Conservation (phyloP, 2,797 vertebrate species). For the Brotula barbata region DNA sequence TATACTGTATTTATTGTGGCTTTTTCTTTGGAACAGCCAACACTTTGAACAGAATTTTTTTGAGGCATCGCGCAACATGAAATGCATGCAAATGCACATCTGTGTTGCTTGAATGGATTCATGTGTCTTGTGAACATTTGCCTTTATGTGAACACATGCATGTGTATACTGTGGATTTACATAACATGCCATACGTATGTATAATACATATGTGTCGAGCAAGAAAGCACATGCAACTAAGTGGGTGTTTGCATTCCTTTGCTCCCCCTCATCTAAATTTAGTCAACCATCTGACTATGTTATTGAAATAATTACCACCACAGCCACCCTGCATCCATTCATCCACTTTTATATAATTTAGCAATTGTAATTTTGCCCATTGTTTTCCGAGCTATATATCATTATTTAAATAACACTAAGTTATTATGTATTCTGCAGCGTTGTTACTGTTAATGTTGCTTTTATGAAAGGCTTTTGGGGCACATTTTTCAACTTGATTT, state of each 20-base stretch:
- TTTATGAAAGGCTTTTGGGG: too few species aligned
- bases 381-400: neutral
- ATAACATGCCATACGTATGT: conserved; percentile 22
- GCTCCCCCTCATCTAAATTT: conserved; percentile 45
- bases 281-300: conserved; percentile 24
- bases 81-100: neutral
- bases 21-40: neutral
- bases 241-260: conserved; percentile 47
- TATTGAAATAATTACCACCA: neutral
- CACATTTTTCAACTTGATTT: too few species aligned
- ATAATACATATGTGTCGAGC: conserved; percentile 53
- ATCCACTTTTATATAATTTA: neutral
- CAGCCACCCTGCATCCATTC: too few species aligned
- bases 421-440: neutral
- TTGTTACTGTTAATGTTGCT: neutral
- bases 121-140: neutral
- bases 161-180: conserved; percentile 13
- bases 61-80: neutral
- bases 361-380: neutral
- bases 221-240: conserved; percentile 35
- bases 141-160: conserved; percentile 5
- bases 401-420: neutral
- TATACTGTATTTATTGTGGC: neutral
- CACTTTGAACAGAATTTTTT: neutral
- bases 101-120: conserved; percentile 7